Percentiles rank a stretch among this genome's conserved stretches.
phyloP scores from a whole-genome alignment of 2,797 vertebrate genomes.

The Trachurus trachurus region DNA sequence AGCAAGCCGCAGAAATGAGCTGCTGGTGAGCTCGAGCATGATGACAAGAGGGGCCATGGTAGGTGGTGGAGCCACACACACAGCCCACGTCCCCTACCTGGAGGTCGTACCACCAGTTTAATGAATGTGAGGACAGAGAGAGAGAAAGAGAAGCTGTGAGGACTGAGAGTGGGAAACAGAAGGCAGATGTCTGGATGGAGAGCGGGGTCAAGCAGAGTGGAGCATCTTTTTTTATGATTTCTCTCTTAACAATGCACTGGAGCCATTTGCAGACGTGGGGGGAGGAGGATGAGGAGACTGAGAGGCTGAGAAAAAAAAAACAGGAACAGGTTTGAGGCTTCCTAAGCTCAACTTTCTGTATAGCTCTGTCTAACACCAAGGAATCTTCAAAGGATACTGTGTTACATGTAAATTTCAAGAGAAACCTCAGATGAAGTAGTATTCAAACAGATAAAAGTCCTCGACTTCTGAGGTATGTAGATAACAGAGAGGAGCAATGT shows the following conservation, averaged over 20 bases:
- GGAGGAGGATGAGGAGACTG: conserved; percentile 27
- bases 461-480: conserved; percentile 65
- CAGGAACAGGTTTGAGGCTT: conserved; percentile 37
- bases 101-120: conserved; percentile 67
- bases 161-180: conserved; percentile 1
- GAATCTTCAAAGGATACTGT: conserved; percentile 61
- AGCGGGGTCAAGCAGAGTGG: conserved; percentile 39
- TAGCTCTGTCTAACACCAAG: conserved; percentile 51
- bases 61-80: conserved; percentile 52
- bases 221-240: conserved; percentile 50
- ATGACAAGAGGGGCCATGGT: conserved; percentile 74
- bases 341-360: conserved; percentile 56
- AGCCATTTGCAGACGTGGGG: conserved; percentile 40
- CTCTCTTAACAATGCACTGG: conserved; percentile 59
- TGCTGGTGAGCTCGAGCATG: conserved; percentile 44
- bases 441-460: conserved; percentile 65
- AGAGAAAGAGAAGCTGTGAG: conserved; percentile 32
- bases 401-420: conserved; percentile 55
- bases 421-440: conserved; percentile 55
- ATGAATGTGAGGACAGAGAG: conserved; percentile 70
- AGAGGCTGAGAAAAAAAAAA: conserved; percentile 24
- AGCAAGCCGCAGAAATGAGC: conserved; percentile 70
- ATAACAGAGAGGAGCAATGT: conserved; percentile 49
- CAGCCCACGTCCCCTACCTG: conserved; percentile 49
- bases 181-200: conserved; percentile 55